phyloP scores from a whole-genome alignment of 2,888 invertebrate species.

The Tetropium fuscum region DNA sequence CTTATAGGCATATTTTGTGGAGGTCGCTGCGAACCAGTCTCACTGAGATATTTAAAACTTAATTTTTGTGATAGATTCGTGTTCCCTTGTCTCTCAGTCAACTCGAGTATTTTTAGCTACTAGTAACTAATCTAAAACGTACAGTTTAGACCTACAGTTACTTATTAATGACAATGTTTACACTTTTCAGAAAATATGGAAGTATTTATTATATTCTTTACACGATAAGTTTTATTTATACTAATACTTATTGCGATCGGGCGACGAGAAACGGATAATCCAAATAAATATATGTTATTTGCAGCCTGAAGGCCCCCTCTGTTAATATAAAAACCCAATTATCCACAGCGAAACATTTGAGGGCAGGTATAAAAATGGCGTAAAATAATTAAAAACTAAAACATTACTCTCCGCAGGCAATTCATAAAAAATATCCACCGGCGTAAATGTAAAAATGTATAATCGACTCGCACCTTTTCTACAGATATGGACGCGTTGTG shows the following conservation, averaged over 20 bases:
- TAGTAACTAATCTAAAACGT: constrained; percentile 48
- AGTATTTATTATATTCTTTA: constrained; percentile 28
- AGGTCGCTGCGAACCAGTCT: constrained; percentile 54
- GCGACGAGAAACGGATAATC: constrained; percentile 49
- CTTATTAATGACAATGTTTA: constrained; percentile 44
- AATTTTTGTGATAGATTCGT: constrained; percentile 15
- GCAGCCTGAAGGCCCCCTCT: constrained; percentile 33
- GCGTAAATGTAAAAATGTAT: constrained; percentile 7
- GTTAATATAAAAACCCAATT: constrained; percentile 14
- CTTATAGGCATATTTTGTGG: constrained; percentile 53
- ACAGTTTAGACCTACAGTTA: constrained; percentile 48
- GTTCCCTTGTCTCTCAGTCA: constrained; percentile 42
- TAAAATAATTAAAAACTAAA: constrained; percentile 11
- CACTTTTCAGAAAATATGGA: constrained; percentile 51
- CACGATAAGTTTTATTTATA: constrained; percentile 35
- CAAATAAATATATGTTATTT: constrained; percentile 28
- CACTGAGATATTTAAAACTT: constrained; percentile 36
- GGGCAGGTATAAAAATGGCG: constrained; percentile 18
- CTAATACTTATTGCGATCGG: constrained; percentile 61
- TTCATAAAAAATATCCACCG: constrained; percentile 7
- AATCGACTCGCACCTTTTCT: too few species aligned
- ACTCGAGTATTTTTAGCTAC: constrained; percentile 44
- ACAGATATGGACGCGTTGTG: too few species aligned
- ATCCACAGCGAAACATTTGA: constrained; percentile 23
- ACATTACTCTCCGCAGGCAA: not conserved